phyloP scores from a whole-genome alignment of 2,113 vertebrate genomes.

The Benitochromis conjunctus region DNA sequence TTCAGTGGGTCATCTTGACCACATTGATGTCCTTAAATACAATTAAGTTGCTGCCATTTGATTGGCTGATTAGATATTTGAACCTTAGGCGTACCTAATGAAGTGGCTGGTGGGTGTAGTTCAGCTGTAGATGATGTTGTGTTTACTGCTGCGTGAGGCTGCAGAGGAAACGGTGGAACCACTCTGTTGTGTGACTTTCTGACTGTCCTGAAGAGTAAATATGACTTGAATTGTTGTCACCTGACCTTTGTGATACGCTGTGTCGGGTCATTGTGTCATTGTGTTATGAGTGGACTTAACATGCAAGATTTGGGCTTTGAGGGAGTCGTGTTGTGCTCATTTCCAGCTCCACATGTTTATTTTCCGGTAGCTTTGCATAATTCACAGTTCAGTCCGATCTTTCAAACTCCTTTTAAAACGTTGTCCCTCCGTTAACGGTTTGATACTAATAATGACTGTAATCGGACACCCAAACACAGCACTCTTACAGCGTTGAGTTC shows the following conservation, averaged over 20 bases:
- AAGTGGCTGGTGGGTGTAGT: not conserved
- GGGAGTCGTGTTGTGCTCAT: not conserved
- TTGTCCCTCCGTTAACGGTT: not conserved
- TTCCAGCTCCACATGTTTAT: not conserved
- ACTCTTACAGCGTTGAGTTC: not conserved
- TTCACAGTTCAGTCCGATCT: not conserved
- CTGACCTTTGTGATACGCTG: not conserved
- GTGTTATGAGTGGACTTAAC: not conserved
- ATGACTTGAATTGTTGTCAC: not conserved
- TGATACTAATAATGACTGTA: not conserved
- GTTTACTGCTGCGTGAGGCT: not conserved
- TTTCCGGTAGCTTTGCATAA: not conserved
- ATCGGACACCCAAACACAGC: not conserved
- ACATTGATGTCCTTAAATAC: not conserved
- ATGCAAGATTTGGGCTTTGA: not conserved
- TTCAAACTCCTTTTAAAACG: not conserved
- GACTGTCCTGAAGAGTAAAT: accelerated
- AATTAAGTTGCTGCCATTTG: accelerated
- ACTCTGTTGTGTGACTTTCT: not conserved
- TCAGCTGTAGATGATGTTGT: not conserved
- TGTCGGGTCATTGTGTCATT: not conserved
- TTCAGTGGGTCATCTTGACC: not conserved
- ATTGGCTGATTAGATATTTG: not conserved
- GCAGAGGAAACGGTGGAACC: not conserved
- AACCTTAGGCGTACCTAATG: not conserved